A percentile compares a stretch with the other conserved stretches of the same genome.
These are phyloP conservation scores for Passer montanus DNA, from an alignment of 2,113 vertebrate genomes.

Conservation along the genomic window DNA sequence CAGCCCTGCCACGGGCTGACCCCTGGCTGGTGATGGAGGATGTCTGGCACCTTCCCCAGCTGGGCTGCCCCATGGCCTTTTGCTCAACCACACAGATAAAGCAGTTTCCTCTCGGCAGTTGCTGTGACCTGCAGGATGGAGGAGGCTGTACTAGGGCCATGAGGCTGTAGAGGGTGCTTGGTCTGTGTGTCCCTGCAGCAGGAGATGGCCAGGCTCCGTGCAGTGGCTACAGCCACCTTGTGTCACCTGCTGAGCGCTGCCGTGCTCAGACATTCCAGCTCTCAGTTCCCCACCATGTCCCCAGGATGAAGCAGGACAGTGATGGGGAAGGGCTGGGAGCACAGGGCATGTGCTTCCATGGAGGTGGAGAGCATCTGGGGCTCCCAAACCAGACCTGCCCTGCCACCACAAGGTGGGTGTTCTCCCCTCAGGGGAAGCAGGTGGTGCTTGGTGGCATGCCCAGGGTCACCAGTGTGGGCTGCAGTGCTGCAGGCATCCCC, in stretches of 20 bases:
- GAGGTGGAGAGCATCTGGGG: background rate
- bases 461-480: background rate
- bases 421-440: background rate
- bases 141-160: background rate
- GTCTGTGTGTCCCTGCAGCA: background rate
- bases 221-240: rapidly evolving
- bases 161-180: background rate
- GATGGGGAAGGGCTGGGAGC: background rate
- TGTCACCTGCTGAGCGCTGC: background rate
- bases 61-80: background rate
- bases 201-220: background rate
- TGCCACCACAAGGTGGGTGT: rapidly evolving
- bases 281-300: background rate
- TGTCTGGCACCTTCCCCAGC: background rate
- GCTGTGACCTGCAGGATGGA: background rate
- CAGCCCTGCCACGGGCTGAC: background rate
- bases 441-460: background rate
- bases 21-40: rapidly evolving
- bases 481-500: rapidly evolving
- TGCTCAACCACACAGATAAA: slow-evolving; percentile 4
- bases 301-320: rapidly evolving
- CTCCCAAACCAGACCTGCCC: background rate
- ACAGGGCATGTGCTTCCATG: background rate
- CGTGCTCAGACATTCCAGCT: background rate
- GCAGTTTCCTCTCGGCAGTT: background rate